Conservation (phyloP, 1,140 invertebrate genomes). For the Lasioglossum albipes region DNA sequence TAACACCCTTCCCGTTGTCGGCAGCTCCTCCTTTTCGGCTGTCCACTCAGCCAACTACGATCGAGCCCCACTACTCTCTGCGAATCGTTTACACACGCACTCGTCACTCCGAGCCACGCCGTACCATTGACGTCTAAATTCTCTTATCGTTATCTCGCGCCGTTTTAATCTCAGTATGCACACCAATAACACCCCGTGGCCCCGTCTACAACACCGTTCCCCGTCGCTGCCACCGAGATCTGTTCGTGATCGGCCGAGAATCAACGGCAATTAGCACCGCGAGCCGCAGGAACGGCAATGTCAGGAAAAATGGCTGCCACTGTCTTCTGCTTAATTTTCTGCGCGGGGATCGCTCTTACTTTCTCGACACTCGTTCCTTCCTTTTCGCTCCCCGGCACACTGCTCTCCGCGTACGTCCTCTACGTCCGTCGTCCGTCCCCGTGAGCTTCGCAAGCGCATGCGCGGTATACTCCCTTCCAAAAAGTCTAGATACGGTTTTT, state of each 20-base stretch:
- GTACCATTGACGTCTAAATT: conserved; percentile 54
- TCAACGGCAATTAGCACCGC: conserved; percentile 23
- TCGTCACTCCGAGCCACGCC: conserved; percentile 43
- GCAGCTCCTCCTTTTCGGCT: conserved; percentile 34
- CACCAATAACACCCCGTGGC: conserved; percentile 20
- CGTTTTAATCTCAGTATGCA: conserved; percentile 38
- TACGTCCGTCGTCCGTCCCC: conserved; percentile 19
- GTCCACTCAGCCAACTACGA: conserved; percentile 31
- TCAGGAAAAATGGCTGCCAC: conserved; percentile 59
- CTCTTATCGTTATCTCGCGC: conserved; percentile 59
- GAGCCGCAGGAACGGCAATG: conserved; percentile 31
- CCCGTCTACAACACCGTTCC: neutral
- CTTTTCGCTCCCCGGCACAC: conserved; percentile 30
- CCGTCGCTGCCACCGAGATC: neutral
- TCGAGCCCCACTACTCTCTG: conserved; percentile 30
- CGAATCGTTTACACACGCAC: conserved; percentile 45
- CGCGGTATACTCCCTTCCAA: neutral
- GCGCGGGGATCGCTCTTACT: conserved; percentile 37
- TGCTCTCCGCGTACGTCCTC: conserved; percentile 34
- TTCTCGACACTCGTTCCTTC: conserved; percentile 40
- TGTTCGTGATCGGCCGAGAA: conserved; percentile 1
- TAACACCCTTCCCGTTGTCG: conserved; percentile 39
- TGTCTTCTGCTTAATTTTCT: conserved; percentile 56
- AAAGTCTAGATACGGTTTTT: conserved; percentile 1
- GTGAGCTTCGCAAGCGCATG: conserved; percentile 7